These are phyloP conservation scores for Sisyra terminalis DNA, from an alignment of 2,888 invertebrate genomes.

Conservation along the genomic window DNA sequence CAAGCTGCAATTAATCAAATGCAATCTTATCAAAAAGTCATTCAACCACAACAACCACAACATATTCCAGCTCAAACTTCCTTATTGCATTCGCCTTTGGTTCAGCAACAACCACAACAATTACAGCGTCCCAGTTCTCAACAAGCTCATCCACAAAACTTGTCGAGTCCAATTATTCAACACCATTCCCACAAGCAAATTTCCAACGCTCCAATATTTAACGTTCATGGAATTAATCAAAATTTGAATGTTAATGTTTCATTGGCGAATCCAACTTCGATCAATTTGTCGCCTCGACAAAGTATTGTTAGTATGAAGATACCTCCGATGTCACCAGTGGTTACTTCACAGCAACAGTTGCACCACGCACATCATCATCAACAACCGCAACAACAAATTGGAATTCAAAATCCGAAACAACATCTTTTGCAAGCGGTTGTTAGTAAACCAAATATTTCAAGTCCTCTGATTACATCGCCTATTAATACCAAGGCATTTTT, in stretches of 20 bases:
- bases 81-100: slow-evolving; percentile 4
- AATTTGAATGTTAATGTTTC: slow-evolving; percentile 22
- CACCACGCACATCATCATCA: slow-evolving; percentile 13
- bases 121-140: background rate
- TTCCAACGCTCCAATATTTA: slow-evolving; percentile 9
- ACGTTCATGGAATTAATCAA: slow-evolving; percentile 16
- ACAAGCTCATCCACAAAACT: slow-evolving; percentile 11
- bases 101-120: background rate
- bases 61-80: slow-evolving; percentile 8
- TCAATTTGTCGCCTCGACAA: slow-evolving; percentile 21
- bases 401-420: slow-evolving; percentile 23
- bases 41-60: slow-evolving; percentile 10
- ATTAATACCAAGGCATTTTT: slow-evolving; percentile 27
- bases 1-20: slow-evolving; percentile 23
- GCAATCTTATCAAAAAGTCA: slow-evolving; percentile 9
- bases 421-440: slow-evolving; percentile 25
- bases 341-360: background rate
- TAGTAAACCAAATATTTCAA: slow-evolving; percentile 11
- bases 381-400: slow-evolving; percentile 11
- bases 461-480: slow-evolving; percentile 12
- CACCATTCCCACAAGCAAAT: slow-evolving; percentile 13
- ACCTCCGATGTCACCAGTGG: background rate
- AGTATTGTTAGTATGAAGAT: background rate
- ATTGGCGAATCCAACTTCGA: slow-evolving; percentile 16
- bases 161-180: too few relatives aligned